Evolutionary conservation across 2,113 vertebrate genomes (phyloP), one percentile per base, ranked within the genome.

Genomic region (Cettia cetti): DNA sequence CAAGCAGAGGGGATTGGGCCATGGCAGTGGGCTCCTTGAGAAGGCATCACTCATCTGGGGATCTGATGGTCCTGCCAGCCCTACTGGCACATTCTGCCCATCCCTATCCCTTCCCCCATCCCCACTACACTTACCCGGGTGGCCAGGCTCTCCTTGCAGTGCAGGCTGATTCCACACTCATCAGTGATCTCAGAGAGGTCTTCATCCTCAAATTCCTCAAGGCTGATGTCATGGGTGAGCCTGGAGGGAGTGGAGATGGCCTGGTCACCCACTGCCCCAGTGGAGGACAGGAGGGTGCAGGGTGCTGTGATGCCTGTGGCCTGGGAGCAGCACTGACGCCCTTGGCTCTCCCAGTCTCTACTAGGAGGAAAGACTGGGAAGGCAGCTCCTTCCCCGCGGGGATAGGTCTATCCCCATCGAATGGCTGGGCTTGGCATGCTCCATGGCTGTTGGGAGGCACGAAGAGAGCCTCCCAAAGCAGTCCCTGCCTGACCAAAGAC

Each of bases 191-290:
- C 99, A 0, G 99, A 99, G 95, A 99, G 98, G 97, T 99, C 99
- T 95, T 99, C 99, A 98, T 99, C 99, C 93, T 99, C 99, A 97
- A 99, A 99, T 95, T 99, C 99, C 95, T 99, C 99, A 60, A 99
- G 98, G 94, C 99, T 99, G 97, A 99, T 99, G 97, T 99, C 99
- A 26, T 99, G 99, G 94, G 99, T 99, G 97, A 99, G 98, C 99
- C 99, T 99, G 96, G 79, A 57, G 65, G 78, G 94, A 81, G 90
- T 7, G 59, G 90, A 94, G 82, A 92, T 4, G 35, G 30, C 8
- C 27, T 2, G 19, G 74, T 98, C 94, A 98, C 57, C 35, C 61
- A 31, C 35, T 27, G 37, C 3, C 2, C 11, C 12, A 23, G 35
- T 1, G 3, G 31, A 2, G 14, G 57, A 31, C 37, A 72, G 72